Evolutionary conservation across 1,140 invertebrate genomes (phyloP).

Genomic region (Anadara kagoshimensis): DNA sequence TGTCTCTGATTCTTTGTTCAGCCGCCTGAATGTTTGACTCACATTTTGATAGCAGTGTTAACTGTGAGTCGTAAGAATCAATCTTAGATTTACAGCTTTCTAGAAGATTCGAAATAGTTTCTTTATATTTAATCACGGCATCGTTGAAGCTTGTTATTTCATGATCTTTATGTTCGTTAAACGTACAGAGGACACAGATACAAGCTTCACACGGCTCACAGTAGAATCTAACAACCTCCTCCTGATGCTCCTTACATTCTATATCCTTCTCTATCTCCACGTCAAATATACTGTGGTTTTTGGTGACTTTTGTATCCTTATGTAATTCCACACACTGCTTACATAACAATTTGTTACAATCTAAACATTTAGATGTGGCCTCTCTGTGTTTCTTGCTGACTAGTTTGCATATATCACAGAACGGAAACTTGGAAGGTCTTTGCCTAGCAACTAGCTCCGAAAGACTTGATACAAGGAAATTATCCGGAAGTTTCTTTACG

Average conservation of each 20-base stretch:
- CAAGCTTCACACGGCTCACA: constrained; percentile 74
- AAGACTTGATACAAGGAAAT: constrained; percentile 74
- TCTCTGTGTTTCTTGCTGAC: constrained; percentile 71
- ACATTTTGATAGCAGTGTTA: constrained; percentile 63
- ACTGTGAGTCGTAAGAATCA: constrained; percentile 66
- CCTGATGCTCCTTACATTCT: constrained; percentile 74
- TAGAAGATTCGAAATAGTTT: constrained; percentile 68
- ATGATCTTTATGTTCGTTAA: constrained; percentile 75
- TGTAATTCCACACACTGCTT: constrained; percentile 72
- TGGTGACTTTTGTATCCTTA: constrained; percentile 72
- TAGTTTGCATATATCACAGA: constrained; percentile 74
- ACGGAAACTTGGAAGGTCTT: constrained; percentile 71
- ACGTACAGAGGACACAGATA: constrained; percentile 74
- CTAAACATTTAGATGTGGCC: constrained; percentile 74
- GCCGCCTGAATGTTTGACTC: constrained; percentile 69
- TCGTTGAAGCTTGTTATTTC: constrained; percentile 73
- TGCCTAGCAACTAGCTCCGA: constrained; percentile 70
- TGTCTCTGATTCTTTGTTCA: constrained; percentile 70
- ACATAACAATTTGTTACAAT: constrained; percentile 75
- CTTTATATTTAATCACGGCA: constrained; percentile 72
- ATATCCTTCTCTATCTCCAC: constrained; percentile 75
- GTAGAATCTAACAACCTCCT: constrained; percentile 74
- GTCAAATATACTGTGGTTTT: constrained; percentile 73
- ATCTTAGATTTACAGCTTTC: constrained; percentile 70
- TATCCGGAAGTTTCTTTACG: constrained; percentile 74